Evolutionary conservation across 2,888 invertebrate genomes (phyloP).

Genomic region (Pammene fasciana): DNA sequence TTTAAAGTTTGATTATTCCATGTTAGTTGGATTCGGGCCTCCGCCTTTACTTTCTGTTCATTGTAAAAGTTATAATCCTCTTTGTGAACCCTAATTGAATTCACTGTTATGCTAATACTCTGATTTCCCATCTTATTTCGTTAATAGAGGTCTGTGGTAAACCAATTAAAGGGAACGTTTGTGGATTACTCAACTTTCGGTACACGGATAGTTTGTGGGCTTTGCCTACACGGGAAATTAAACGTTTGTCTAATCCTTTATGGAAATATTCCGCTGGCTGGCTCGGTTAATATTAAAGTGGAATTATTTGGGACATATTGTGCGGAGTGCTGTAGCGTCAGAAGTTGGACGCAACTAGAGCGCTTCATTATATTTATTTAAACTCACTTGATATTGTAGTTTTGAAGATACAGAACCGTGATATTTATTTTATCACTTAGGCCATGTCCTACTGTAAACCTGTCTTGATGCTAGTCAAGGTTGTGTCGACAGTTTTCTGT

Average conservation of each 20-base stretch:
- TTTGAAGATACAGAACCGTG: too few relatives aligned
- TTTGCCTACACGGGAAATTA: constrained; percentile 64
- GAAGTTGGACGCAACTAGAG: background rate
- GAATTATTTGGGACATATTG: constrained; percentile 29
- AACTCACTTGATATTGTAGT: too few relatives aligned
- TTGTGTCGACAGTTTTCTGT: too few relatives aligned
- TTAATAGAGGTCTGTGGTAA: constrained; percentile 82
- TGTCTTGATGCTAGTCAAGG: too few relatives aligned
- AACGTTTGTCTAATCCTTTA: constrained; percentile 61
- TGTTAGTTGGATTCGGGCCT: constrained; percentile 75
- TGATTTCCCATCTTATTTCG: constrained; percentile 84
- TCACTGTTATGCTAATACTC: constrained; percentile 83
- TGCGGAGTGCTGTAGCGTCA: background rate
- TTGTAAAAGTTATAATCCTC: constrained; percentile 84
- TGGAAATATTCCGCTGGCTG: constrained; percentile 53
- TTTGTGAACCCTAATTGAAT: constrained; percentile 83
- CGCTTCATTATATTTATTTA: background rate
- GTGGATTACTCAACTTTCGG: constrained; percentile 79
- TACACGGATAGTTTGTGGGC: constrained; percentile 71
- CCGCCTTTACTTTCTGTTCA: constrained; percentile 78
- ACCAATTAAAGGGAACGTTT: constrained; percentile 81
- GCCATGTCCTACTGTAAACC: too few relatives aligned
- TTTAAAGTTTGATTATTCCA: constrained; percentile 80
- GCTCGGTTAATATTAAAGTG: constrained; percentile 49
- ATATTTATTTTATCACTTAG: too few relatives aligned